Evolutionary conservation across 2,888 invertebrate genomes (phyloP).

Genomic region (Catocala fraxini): DNA sequence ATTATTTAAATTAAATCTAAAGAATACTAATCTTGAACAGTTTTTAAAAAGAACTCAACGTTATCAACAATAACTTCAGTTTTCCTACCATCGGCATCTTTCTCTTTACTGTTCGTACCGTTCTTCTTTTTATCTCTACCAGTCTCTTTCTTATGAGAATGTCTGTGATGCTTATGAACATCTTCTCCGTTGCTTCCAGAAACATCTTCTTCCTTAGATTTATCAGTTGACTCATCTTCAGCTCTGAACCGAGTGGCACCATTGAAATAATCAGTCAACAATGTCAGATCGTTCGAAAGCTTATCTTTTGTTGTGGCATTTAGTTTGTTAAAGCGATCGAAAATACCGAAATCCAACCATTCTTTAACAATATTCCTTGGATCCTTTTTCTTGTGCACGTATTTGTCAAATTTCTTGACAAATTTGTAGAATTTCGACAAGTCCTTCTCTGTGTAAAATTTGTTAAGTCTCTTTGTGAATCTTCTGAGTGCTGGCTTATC

Average conservation of each 20-base stretch:
- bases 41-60: too few species aligned
- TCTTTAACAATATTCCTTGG: constrained; percentile 1
- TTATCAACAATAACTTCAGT: too few species aligned
- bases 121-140: too few species aligned
- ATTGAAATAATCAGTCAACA: background rate
- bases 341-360: constrained; percentile 9
- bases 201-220: background rate
- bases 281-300: background rate
- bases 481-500: constrained; percentile 7
- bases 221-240: background rate
- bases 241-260: background rate
- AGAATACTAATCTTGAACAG: too few species aligned
- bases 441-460: constrained; percentile 4
- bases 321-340: constrained; percentile 3
- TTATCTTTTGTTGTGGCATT: background rate
- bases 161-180: constrained; percentile 3
- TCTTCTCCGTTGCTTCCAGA: constrained; percentile 1
- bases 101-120: too few species aligned
- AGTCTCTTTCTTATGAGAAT: background rate
- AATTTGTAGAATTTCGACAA: constrained; percentile 3
- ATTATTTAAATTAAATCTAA: too few species aligned
- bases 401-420: background rate
- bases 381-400: constrained; percentile 2
- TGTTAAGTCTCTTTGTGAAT: background rate
- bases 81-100: too few species aligned